phyloP scores from a whole-genome alignment of 2,888 invertebrate genomes.

The Clitarchus hookeri region DNA sequence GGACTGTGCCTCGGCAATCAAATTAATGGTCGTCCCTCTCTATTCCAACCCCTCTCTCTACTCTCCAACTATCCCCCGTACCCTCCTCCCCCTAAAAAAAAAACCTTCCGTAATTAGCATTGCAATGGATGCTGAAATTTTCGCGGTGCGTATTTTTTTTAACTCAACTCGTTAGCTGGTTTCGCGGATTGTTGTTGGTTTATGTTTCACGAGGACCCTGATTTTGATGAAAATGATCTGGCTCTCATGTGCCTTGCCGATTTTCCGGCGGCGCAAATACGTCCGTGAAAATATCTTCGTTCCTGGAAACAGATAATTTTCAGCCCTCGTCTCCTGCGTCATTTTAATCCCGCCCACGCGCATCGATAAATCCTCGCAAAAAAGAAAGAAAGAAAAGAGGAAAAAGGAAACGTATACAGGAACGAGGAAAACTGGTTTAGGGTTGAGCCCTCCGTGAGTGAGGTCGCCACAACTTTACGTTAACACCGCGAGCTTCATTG shows the following conservation, averaged over 20 bases:
- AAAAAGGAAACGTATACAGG: too few relatives aligned
- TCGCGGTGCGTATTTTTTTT: neutral
- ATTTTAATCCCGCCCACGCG: too few relatives aligned
- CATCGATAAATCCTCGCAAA: too few relatives aligned
- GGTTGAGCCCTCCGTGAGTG: too few relatives aligned
- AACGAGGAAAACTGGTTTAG: too few relatives aligned
- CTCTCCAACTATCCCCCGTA: neutral
- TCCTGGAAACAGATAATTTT: too few relatives aligned
- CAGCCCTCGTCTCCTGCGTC: too few relatives aligned
- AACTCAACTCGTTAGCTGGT: neutral
- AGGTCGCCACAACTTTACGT: too few relatives aligned
- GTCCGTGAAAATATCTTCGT: too few relatives aligned
- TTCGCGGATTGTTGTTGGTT: neutral
- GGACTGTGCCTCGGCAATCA: neutral
- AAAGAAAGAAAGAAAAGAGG: too few relatives aligned
- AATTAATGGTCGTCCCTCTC: neutral
- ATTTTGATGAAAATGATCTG: constrained; percentile 3
- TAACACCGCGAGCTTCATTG: too few relatives aligned
- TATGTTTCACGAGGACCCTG: neutral
- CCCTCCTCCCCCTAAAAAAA: neutral
- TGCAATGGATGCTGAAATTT: neutral
- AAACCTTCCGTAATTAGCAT: neutral
- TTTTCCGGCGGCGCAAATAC: too few relatives aligned
- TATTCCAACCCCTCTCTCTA: neutral
- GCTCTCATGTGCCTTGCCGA: neutral